Evolutionary conservation across 2,797 vertebrate species (phyloP).

Genomic region (Buceros bicornis): DNA sequence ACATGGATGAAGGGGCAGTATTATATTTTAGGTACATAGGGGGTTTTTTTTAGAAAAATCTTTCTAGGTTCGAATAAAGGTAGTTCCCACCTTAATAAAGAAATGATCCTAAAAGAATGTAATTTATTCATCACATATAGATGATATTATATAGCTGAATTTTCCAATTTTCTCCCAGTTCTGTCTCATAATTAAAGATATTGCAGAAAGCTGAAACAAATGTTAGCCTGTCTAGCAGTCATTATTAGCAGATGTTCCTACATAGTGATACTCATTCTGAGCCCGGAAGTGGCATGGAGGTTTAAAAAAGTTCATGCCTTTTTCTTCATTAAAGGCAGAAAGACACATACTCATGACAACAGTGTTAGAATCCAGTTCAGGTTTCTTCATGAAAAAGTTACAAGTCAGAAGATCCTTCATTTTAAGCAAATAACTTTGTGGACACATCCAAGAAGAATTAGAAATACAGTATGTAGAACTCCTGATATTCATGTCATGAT

Average conservation of each 20-base stretch:
- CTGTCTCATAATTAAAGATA: background rate
- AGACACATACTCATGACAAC: background rate
- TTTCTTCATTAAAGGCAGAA: constrained; percentile 37
- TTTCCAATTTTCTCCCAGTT: background rate
- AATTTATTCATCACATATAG: constrained; percentile 22
- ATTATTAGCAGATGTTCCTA: background rate
- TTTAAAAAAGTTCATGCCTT: background rate
- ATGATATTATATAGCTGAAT: background rate
- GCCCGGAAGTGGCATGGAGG: constrained; percentile 8
- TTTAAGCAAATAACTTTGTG: background rate
- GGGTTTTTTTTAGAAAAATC: background rate
- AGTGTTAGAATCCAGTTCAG: constrained; percentile 3
- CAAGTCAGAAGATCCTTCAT: background rate
- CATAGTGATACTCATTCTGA: background rate
- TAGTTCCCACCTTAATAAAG: constrained; percentile 32
- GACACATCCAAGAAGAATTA: constrained; percentile 11
- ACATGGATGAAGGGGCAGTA: background rate
- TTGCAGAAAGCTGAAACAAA: background rate
- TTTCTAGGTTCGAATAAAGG: constrained; percentile 19
- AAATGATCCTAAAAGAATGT: constrained; percentile 32
- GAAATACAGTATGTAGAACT: constrained; percentile 1
- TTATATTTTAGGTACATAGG: constrained; percentile 4
- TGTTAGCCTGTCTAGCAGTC: constrained; percentile 9
- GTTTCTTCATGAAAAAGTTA: constrained; percentile 6
- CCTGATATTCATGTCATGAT: background rate